Evolutionary conservation across 2,797 vertebrate species (phyloP), one percentile per base, ranked within the genome.

Genomic region (Manis javanica): DNA sequence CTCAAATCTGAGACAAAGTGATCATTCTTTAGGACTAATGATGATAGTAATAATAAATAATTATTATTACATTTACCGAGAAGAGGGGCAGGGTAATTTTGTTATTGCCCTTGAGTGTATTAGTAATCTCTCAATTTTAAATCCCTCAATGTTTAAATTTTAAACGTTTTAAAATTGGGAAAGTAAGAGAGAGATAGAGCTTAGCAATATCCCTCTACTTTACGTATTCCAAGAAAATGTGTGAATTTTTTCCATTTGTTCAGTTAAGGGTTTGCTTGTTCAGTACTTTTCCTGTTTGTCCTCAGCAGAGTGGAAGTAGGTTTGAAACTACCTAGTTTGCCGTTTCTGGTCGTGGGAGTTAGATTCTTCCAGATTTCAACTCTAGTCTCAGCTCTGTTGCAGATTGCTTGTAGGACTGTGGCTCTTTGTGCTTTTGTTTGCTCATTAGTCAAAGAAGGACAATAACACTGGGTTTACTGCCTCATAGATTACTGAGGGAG

Each of bases 271-370:
- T 51, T 29, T 39, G 23, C 71, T 71, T 7, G 21, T 51, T 61
- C 37, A 14, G 4, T 5, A 34, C 61, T 8, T 55, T 83, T 77
- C 74, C 39, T 23, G 1, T 10, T 29, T 66, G 34, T 49, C 46
- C 68, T 39, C 46, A 21, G 51, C 2, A 15, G 69, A 42, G 2
- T 11, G 51, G 72, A 13, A 6, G 14, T 26, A 19, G 24, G 18
- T 78, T 31, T 59, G 29, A 61, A 37, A 11, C 2, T 21, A 39
- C 29, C 49, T 12, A 4, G 37, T 79, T 49, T 3, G 19, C 34
- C 37, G 0, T 24, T 4, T 3, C 3, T 7, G 18, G 74, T 9
- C 10, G 21, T 1, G 3, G 19, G 51, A 1, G 4, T 74, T 57
- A 46, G n/a, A 19, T 3, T 14, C 53, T 69, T 55, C 23, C 55